Evolutionary conservation across 2,113 vertebrate species (phyloP), one percentile per base, ranked within the genome.

Genomic region (Hypomesus transpacificus): DNA sequence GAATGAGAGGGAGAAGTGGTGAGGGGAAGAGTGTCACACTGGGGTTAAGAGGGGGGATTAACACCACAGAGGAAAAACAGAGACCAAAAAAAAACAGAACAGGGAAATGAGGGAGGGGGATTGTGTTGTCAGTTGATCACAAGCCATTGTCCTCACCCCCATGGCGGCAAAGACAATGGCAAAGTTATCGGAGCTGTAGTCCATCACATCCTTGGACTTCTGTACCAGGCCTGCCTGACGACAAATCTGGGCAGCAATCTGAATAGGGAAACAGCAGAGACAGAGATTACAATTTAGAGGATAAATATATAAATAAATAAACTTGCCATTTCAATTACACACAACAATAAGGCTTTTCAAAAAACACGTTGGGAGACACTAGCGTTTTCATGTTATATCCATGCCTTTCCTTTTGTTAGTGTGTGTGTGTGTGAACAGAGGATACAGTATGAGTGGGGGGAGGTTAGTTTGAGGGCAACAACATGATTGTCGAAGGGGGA

Each of bases 171-270:
- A 94, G 53, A 94, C 93, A 61, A 94, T 94, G 73, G 93, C 93
- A 71, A 93, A 94, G 90, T 94, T 94, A 0, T 93, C 93, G 0
- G 83, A 63, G 4, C 89, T 93, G 82, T 93, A 94, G 87, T 94
- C 93, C 90, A 92, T 90, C 67, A 93, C 92, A 64, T 93, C 92
- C 74, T 94, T 94, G 31, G 92, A 87, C 76, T 94, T 93, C 83
- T 94, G 83, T 66, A 94, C 93, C 56, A 94, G 80, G 7, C 93
- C 93, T 0, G 92, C 93, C 79, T 94, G 92, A 24, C 93, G 92
- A 87, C 93, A 94, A 76, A 94, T 94, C 85, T 93, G 92, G n/a
- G 93, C 93, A 17, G 93, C 93, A 68, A 94, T 94, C 93, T 94
- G 77, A 16, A 54, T 62, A 50, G 6, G 26, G 6, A 72, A 56